Evolutionary conservation across 2,888 invertebrate genomes (phyloP), one percentile per base, ranked within the genome.

Genomic region (Autographa pulchrina): DNA sequence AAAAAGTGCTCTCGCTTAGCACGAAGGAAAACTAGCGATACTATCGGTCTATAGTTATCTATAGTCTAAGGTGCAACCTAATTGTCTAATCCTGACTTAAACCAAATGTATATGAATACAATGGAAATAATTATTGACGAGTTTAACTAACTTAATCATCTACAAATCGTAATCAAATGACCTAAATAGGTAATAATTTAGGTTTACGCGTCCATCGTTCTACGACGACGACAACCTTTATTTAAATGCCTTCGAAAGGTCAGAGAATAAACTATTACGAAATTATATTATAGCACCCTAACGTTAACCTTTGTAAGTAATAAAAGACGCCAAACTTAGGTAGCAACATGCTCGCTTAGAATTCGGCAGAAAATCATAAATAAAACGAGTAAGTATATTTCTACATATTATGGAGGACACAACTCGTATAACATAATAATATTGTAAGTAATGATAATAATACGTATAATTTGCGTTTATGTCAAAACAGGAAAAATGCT

Each of bases 361-460:
- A 48, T 48, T 48, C n/a, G 48, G 48, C 48, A 48, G n/a, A n/a
- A 48, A 48, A n/a, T n/a, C 14, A 48, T n/a, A n/a, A 48, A 48
- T 48, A 48, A 6, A 56, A 20, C 5, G 7, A 20, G 18, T 18
- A 20, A 20, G 18, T 18, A 20, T 18, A 20, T 18, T 20, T 54
- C 54, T 54, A 11, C n/a, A n/a, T n/a, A n/a, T n/a, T n/a, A n/a
- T 20, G 20, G 18, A 52, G 52, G 54, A 54, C 20, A 20, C 11
- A 9, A 18, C 54, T 20, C 54, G 20, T 54, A 20, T 54, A 18
- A 20, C n/a, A n/a, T n/a, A n/a, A n/a, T n/a, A 2, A n/a, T 18
- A 43, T 54, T 54, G 20, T 54, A 54, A 54, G 11, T 25, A 20
- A 54, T 56, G 20, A 52, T 52, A 52, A 52, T 52, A 18, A 8